Percentiles rank a stretch among this genome's conserved stretches.
Conservation (phyloP, 2,797 vertebrate species). For the Cynopterus sphinx region DNA sequence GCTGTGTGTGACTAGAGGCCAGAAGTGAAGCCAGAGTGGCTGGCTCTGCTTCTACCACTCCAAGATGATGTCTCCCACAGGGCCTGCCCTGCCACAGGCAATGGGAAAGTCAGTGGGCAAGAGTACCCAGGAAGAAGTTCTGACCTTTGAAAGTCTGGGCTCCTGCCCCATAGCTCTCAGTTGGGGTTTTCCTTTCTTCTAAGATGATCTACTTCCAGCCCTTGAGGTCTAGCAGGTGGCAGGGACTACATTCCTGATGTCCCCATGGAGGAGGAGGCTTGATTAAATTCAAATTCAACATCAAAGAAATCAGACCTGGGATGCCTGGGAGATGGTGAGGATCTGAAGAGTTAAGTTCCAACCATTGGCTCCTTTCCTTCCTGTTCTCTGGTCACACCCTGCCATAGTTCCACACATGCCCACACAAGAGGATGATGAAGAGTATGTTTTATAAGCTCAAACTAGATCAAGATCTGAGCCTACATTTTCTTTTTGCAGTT, state of each 20-base stretch:
- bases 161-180: background rate
- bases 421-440: background rate
- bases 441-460: background rate
- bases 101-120: background rate
- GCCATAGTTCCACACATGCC: background rate
- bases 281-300: background rate
- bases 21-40: background rate
- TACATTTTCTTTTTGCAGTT: background rate
- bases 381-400: background rate
- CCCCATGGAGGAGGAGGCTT: background rate
- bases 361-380: background rate
- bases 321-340: background rate
- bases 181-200: background rate
- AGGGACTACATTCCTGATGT: background rate
- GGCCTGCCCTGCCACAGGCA: background rate
- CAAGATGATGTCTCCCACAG: background rate
- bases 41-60: background rate
- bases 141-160: background rate
- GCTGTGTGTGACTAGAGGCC: background rate
- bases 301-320: background rate
- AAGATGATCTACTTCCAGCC: background rate
- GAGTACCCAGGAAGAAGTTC: background rate
- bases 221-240: background rate
- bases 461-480: background rate
- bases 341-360: background rate